Conservation (phyloP, 2,113 vertebrate genomes). For the Protobothrops mucrosquamatus region DNA sequence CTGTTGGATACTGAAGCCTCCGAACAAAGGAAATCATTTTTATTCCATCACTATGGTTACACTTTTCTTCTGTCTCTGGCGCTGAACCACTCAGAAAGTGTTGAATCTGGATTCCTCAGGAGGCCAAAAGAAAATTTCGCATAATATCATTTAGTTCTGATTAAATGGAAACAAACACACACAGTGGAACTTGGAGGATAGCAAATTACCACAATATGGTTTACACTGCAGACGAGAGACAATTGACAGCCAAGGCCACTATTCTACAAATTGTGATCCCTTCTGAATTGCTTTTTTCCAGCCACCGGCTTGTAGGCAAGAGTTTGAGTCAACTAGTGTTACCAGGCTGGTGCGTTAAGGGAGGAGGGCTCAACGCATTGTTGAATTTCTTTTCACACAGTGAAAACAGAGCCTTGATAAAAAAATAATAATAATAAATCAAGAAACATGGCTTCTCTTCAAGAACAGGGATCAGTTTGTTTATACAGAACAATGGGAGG, state of each 20-base stretch:
- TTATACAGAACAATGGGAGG: slow-evolving; percentile 21
- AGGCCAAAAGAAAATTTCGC: slow-evolving; percentile 70
- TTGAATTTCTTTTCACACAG: slow-evolving; percentile 5
- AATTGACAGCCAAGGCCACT: slow-evolving; percentile 38
- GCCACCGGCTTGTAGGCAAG: background rate
- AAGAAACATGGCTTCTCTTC: slow-evolving; percentile 26
- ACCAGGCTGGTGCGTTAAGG: slow-evolving; percentile 25
- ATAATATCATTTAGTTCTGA: slow-evolving; percentile 71
- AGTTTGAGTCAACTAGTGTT: slow-evolving; percentile 25
- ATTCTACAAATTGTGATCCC: background rate
- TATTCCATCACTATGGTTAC: slow-evolving; percentile 85
- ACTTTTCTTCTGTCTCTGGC: slow-evolving; percentile 71
- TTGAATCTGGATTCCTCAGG: slow-evolving; percentile 71
- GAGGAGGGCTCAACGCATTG: background rate
- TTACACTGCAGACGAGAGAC: slow-evolving; percentile 35
- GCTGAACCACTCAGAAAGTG: slow-evolving; percentile 61
- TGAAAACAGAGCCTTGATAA: background rate
- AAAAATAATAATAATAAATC: background rate
- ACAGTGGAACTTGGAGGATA: slow-evolving; percentile 57
- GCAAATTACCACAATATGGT: slow-evolving; percentile 46
- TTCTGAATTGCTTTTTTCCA: slow-evolving; percentile 44
- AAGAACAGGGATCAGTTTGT: background rate
- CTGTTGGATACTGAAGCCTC: slow-evolving; percentile 76
- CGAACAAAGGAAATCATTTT: slow-evolving; percentile 81
- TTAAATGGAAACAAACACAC: slow-evolving; percentile 66